phyloP scores from a whole-genome alignment of 2,888 invertebrate genomes.

The Mylabris sibirica region DNA sequence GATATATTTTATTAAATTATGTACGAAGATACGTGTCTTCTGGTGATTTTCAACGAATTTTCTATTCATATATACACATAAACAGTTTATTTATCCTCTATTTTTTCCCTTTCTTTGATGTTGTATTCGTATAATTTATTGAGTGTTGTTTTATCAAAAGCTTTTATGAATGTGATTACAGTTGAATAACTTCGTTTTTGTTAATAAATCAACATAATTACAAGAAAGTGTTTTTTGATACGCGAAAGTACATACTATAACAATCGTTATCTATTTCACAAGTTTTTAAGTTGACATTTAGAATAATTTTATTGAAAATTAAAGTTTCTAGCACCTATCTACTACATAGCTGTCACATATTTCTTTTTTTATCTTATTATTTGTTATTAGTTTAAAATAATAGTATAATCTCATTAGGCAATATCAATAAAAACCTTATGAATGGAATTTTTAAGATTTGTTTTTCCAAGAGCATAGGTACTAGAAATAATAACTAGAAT shows the following conservation, averaged over 20 bases:
- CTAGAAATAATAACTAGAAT: neutral
- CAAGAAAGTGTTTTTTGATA: neutral
- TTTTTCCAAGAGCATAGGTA: neutral
- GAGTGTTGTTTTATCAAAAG: neutral
- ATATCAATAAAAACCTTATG: no score
- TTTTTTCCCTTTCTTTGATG: neutral
- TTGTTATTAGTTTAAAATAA: no score
- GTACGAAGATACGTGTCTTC: no score
- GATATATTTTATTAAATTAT: no score
- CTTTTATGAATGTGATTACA: neutral
- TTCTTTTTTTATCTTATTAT: no score
- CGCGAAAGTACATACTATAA: neutral
- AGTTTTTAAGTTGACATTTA: neutral
- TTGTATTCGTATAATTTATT: constrained; percentile 1
- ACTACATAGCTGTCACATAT: no score
- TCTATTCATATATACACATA: neutral
- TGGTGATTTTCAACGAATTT: neutral
- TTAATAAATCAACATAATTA: neutral
- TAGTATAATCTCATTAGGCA: no score
- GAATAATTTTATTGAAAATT: neutral
- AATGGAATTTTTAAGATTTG: no score
- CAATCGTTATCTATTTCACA: neutral
- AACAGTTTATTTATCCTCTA: neutral
- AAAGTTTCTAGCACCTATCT: no score
- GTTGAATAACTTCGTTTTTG: neutral